Base-by-base conservation (phyloP, 2,113 vertebrate species). In the Xerus inauris region DNA sequence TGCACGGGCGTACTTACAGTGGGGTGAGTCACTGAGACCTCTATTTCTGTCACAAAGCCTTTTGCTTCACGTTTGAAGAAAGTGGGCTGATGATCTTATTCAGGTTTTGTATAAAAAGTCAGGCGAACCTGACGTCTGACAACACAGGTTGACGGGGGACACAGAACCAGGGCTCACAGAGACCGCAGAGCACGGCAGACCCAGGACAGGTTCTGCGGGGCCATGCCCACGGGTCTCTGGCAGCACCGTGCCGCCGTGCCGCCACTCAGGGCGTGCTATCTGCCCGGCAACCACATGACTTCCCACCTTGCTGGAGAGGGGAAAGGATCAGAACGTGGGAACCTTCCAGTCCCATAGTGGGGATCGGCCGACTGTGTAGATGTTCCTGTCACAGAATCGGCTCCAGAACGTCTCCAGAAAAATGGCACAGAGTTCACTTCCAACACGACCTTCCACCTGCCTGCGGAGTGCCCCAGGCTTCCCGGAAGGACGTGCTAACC, bases 381-480 rank as follows among this genome's bases (percentile, higher is more conserved):
- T 85, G 26, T 96, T 97, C 96, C 91, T 95, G 98, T 98, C 98
- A 98, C 94, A 90, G 94, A 98, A 95, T 89, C 97, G 97, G 97
- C 97, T 98, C 95, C 96, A 97, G 97, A 98, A 98, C 91, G 92
- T 93, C 97, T 42, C 62, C 51, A 96, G 96, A 98, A 98, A 94
- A 98, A 98, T 97, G 98, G 98, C 98, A 98, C 95, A 97, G 73
- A 97, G 98, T 96, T 98, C 97, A 91, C 94, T 98, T 99, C 98
- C 99, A 99, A 98, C 98, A 98, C 98, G 98, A 98, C 98, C 98
- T 98, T 96, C 97, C 97, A 96, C 97, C 97, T 97, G 98, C 97
- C 97, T 98, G 96, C 96, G 97, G 97, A 98, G 87, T 89, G 97
- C 96, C 93, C 95, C 40, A 75, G 93, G 96, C 96, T 97, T 94